phyloP scores from a whole-genome alignment of 2,888 invertebrate species.

The Xanthorhoe spadicearia region DNA sequence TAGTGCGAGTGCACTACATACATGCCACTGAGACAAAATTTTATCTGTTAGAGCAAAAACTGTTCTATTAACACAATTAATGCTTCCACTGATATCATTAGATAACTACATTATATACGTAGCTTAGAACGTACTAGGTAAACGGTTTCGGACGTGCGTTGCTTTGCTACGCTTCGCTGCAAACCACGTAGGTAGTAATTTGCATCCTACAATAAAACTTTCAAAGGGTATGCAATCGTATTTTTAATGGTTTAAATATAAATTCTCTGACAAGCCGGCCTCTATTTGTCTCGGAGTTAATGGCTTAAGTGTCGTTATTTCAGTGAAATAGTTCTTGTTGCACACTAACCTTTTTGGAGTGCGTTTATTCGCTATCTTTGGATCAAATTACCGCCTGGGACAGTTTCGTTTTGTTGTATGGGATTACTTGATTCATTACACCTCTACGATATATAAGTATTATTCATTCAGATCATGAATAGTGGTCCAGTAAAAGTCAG shows the following conservation, averaged over 20 bases:
- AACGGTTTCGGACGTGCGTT: conserved; percentile 5
- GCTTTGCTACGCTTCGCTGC: conserved; percentile 16
- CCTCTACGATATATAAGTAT: conserved; percentile 4
- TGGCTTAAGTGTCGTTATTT: conserved; percentile 18
- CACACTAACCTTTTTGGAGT: conserved; percentile 24
- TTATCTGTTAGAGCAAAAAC: too few relatives aligned
- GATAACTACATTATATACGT: background rate
- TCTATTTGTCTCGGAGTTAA: conserved; percentile 28
- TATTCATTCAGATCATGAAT: conserved; percentile 5
- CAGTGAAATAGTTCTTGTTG: conserved; percentile 17
- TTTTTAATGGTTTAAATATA: conserved; percentile 14
- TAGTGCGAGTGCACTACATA: too few relatives aligned
- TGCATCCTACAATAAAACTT: conserved; percentile 19
- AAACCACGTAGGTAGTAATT: conserved; percentile 13
- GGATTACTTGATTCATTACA: conserved; percentile 21
- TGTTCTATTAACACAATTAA: too few relatives aligned
- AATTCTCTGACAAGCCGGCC: conserved; percentile 21
- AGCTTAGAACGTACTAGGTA: conserved; percentile 4
- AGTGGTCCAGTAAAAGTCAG: background rate
- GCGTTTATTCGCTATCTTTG: conserved; percentile 23
- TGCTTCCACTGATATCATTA: conserved; percentile 8
- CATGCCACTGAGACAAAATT: too few relatives aligned
- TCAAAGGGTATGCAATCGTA: conserved; percentile 26
- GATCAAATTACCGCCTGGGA: conserved; percentile 25
- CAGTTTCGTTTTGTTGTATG: conserved; percentile 19